Base-by-base conservation (phyloP, 2,888 invertebrate genomes). In the Troilus luridus region DNA sequence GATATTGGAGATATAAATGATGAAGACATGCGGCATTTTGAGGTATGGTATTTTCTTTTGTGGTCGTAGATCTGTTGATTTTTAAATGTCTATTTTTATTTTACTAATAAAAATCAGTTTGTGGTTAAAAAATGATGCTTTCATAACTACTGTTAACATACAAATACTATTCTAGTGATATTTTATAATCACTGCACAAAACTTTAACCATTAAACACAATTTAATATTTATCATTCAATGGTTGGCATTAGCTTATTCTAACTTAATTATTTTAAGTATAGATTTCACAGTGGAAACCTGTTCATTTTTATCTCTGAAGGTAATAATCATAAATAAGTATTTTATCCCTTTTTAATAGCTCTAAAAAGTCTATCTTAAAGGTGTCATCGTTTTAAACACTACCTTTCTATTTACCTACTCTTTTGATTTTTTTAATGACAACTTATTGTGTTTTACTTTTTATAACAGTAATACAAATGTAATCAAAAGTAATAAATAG, bases 1-100 rank as follows among this genome's bases (percentile, higher is more conserved):
- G 92, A 92, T 85, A 91, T 92, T 56, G 92, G 92, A n/a, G 92
- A 92, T 56, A 92, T 92, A 27, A 92, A 92, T 72, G 92, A 92
- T 90, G 91, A 92, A 89, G 92, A 92, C 64, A 91, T 92, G 91
- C 85, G 91, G 59, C 92, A 92, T 91, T 92, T 92, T 90, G 92
- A 92, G 92, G 92, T 92, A 89, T 77, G 24, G 10, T 85, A 24
- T 77, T 77, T 59, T 85, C 6, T 88, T 24, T 41, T 77, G 7
- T 77, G 19, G 11, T 3, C 17, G 17, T 41, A 41, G 41, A 27
- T 77, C 17, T 77, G 14, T 67, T 67, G 12, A 67, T 24, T 1
- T 14, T 41, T 41, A 41, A 41, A 41, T 41, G 41, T 5, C 41
- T 5, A 41, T 41, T 41, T 41, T 41, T 41, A 41, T 41, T 41